Evolutionary conservation across 2,888 invertebrate genomes (phyloP), one percentile per base, ranked within the genome.

Genomic region (Acanthococcus lagerstroemiae): DNA sequence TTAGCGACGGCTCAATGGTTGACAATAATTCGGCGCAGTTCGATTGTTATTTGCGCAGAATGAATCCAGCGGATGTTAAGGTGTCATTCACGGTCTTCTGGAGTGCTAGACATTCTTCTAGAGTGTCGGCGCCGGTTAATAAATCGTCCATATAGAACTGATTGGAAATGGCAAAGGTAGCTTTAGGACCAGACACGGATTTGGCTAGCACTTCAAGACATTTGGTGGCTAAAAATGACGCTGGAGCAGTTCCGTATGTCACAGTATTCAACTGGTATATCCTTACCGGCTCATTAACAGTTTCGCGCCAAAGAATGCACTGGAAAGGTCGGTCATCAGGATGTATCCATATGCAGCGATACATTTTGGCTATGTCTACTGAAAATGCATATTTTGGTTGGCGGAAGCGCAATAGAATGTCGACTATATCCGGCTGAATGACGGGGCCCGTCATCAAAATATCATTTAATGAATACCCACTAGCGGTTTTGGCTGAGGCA

Each of bases 91-190:
- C 4, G 1, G 6, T 26, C 6, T 26, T n/a, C 15, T 48, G 48
- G 2, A 58, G n/a, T 3, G 4, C 26, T 19, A 46, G 22, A 1
- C 25, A 24, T 17, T 58, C 4, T 4, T 25, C 48, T 17, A 58
- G 7, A 22, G 1, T 25, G 7, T 48, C 48, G n/a, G 58, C 25
- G 15, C 58, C 58, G 3, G 17, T 3, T 15, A 25, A n/a, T 2
- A 46, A 3, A 58, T 58, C 45, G 44, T 58, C 58, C 48, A 58
- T 58, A 17, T 46, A 48, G 19, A 9, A 5, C 6, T 19, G n/a
- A 3, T 25, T 15, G 1, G 19, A 17, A 7, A 44, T 3, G 3
- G 6, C 7, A 3, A 21, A 27, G 2, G 37, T 19, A 21, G 44
- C 44, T 3, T 26, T 9, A 2, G 19, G 22, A 3, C 44, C 21